Percentiles rank a stretch among this genome's conserved stretches.
phyloP scores from a whole-genome alignment of 2,113 vertebrate species.

The Tragulus kanchil region DNA sequence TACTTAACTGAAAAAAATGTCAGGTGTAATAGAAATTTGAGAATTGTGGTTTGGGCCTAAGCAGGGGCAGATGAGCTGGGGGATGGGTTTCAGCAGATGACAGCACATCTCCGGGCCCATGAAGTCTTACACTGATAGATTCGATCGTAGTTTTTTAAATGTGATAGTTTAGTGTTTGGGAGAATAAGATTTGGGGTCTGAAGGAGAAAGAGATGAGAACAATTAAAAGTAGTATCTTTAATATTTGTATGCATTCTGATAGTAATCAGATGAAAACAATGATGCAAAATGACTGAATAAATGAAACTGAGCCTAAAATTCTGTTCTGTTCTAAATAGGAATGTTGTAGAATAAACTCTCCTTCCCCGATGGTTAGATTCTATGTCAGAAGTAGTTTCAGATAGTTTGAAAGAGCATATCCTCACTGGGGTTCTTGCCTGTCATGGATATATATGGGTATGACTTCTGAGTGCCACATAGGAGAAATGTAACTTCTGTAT shows the following conservation, averaged over 20 bases:
- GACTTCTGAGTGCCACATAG: conserved; percentile 66
- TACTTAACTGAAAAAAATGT: not conserved
- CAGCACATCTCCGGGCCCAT: not conserved
- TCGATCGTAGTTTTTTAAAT: not conserved
- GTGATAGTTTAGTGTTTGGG: not conserved
- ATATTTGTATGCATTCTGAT: not conserved
- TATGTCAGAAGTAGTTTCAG: conserved; percentile 61
- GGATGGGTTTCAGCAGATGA: not conserved
- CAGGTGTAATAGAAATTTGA: not conserved
- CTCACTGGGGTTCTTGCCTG: conserved; percentile 67
- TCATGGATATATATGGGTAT: conserved; percentile 76
- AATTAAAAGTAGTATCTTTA: conserved; percentile 16
- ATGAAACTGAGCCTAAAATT: not conserved
- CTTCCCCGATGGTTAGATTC: conserved; percentile 24
- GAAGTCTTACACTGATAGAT: not conserved
- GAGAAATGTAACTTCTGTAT: conserved; percentile 79
- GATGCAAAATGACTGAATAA: not conserved
- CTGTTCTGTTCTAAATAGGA: not conserved
- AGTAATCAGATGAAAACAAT: conserved; percentile 29
- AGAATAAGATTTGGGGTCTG: not conserved
- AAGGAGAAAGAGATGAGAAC: not conserved
- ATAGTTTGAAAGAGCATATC: conserved; percentile 57
- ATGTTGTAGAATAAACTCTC: not conserved
- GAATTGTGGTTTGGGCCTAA: not conserved
- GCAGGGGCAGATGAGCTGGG: rapidly evolving